Evolutionary conservation across 2,888 invertebrate species (phyloP).

Genomic region (Phortica okadai): DNA sequence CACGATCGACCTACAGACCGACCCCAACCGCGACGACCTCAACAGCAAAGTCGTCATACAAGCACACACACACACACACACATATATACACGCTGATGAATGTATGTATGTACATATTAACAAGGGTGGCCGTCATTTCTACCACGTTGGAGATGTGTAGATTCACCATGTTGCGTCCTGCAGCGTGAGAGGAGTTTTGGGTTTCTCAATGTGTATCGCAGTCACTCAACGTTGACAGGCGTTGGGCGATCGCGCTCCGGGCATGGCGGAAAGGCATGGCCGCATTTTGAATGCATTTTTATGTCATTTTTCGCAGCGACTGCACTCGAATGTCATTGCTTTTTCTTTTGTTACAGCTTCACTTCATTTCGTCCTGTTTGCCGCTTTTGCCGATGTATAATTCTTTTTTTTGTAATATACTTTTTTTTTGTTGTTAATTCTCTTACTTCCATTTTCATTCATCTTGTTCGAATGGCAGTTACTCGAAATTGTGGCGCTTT

Average conservation of each 20-base stretch:
- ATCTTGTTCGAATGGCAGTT: conserved; percentile 17
- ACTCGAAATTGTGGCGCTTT: conserved; percentile 68
- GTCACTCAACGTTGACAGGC: conserved; percentile 66
- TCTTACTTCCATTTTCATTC: conserved; percentile 37
- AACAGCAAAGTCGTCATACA: background rate
- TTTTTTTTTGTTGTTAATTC: conserved; percentile 52
- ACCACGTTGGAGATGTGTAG: background rate
- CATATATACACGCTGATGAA: background rate
- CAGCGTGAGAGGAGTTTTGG: background rate
- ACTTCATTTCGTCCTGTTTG: background rate
- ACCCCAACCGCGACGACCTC: background rate
- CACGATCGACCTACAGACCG: background rate
- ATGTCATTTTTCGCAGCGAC: conserved; percentile 65
- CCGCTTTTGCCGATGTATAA: background rate
- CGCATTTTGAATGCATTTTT: conserved; percentile 69
- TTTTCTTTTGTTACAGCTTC: conserved; percentile 42
- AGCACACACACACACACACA: background rate
- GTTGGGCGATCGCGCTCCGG: background rate
- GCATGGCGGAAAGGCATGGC: background rate
- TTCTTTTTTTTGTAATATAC: background rate
- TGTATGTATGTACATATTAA: background rate
- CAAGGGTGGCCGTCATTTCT: conserved; percentile 4
- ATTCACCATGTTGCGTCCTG: background rate
- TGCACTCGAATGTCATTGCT: conserved; percentile 62
- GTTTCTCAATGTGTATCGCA: conserved; percentile 36